phyloP scores from a whole-genome alignment of 2,797 vertebrate genomes.

The Pristis pectinata region DNA sequence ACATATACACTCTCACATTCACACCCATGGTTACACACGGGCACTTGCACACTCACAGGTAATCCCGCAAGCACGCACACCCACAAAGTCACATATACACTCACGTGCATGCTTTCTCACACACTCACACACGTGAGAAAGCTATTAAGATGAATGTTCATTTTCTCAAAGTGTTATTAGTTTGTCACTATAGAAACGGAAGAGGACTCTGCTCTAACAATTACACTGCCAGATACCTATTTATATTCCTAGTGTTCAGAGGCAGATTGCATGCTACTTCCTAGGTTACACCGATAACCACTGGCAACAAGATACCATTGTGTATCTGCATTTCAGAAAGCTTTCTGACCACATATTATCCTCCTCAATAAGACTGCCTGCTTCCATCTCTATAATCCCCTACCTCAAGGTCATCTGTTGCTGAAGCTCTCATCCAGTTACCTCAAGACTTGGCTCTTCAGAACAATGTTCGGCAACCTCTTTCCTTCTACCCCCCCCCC shows the following conservation, averaged over 20 bases:
- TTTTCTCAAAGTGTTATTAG: neutral
- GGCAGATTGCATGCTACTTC: neutral
- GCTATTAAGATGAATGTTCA: neutral
- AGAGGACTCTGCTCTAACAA: neutral
- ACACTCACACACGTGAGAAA: neutral
- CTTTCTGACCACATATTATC: neutral
- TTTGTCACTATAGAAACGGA: neutral
- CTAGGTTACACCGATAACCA: neutral
- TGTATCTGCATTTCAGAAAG: neutral
- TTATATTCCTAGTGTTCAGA: neutral
- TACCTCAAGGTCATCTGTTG: too few relatives aligned
- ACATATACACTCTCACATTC: neutral
- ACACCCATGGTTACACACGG: neutral
- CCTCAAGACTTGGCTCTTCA: too few relatives aligned
- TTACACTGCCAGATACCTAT: too few relatives aligned
- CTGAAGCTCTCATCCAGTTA: too few relatives aligned
- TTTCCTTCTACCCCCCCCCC: too few relatives aligned
- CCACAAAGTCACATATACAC: neutral
- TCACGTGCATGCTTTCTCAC: neutral
- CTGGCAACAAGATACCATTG: neutral
- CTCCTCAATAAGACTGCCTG: neutral
- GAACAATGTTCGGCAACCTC: too few relatives aligned
- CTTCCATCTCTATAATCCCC: neutral
- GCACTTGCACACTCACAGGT: neutral
- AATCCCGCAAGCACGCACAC: neutral